A percentile compares a stretch with the other conserved stretches of the same genome.
Conservation (phyloP, 2,888 invertebrate genomes). For the Odontocerum albicorne region DNA sequence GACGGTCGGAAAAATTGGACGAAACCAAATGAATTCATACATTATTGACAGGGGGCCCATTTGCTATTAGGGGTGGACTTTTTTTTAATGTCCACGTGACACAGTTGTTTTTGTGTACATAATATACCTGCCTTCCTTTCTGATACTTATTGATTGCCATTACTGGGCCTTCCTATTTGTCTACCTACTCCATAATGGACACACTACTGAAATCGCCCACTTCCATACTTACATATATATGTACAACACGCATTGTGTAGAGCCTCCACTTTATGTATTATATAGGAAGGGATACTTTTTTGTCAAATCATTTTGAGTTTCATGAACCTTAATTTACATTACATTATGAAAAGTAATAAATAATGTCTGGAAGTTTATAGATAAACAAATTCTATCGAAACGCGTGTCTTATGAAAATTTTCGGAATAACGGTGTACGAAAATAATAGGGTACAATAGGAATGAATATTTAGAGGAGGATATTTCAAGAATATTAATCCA, state of each 20-base stretch:
- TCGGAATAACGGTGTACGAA: too few relatives aligned
- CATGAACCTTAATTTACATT: background rate
- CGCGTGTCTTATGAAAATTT: too few relatives aligned
- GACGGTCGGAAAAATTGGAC: conserved; percentile 18
- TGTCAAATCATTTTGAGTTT: background rate
- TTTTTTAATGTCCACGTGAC: conserved; percentile 10
- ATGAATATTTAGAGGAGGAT: too few relatives aligned
- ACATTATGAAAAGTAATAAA: background rate
- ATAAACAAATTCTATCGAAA: too few relatives aligned
- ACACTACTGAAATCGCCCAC: background rate
- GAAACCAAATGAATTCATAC: conserved; percentile 26
- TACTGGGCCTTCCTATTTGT: too few relatives aligned
- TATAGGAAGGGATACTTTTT: too few relatives aligned
- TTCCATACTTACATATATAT: background rate
- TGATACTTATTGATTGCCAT: conserved; percentile 11
- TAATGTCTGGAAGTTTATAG: too few relatives aligned
- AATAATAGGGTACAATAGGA: too few relatives aligned
- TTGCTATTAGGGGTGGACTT: conserved; percentile 11
- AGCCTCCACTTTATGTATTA: too few relatives aligned
- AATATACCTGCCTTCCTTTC: background rate
- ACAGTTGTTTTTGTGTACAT: conserved; percentile 3
- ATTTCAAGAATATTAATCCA: too few relatives aligned
- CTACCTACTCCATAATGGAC: too few relatives aligned
- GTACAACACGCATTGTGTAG: too few relatives aligned
- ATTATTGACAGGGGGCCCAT: conserved; percentile 21